Evolutionary conservation across 2,113 vertebrate genomes (phyloP), one percentile per base, ranked within the genome.

Genomic region (Microcebus griseorufus): DNA sequence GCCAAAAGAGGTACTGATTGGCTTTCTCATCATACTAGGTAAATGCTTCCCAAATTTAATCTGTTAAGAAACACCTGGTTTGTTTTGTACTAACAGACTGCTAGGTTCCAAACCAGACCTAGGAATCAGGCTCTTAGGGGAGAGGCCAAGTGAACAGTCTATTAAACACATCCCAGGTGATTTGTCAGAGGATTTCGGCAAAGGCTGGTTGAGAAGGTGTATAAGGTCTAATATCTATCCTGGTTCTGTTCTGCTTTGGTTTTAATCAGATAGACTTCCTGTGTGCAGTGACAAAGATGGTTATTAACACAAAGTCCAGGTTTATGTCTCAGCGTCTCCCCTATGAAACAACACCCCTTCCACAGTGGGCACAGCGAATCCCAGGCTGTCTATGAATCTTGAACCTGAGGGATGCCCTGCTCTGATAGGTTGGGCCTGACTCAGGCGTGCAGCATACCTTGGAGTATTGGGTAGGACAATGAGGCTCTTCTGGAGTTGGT

Each of bases 131-230:
- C 48, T 2, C 9, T 51, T 2, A 0, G n/a, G 10, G 5, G 20
- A 25, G 45, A 42, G 51, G 23, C 75, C 6, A 2, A 5, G 18
- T 37, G 25, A 18, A 14, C 39, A 6, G 3, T 65, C 22, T 45
- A 0, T 4, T 45, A 9, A 70, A 64, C 9, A 0, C 11, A 20
- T 8, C 5, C 20, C n/a, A 23, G 2, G 4, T 8, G 27, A 8
- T 18, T 55, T 22, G 22, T 17, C n/a, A 13, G 48, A 45, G 48
- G 14, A n/a, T 29, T 29, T 17, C 16, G 69, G 48, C 32, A 45
- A 65, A 55, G 11, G 39, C 23, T 4, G 2, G 13, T 23, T 0
- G 18, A 90, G 48, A 39, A 48, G 84, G 53, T 17, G 5, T 34
- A 11, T n/a, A 9, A 18, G 42, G 32, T 42, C n/a, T 65, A n/a